Percentiles rank a stretch among this genome's conserved stretches.
These are phyloP conservation scores for Actenoides hombroni DNA, from an alignment of 2,113 vertebrate species.

Conservation along the genomic window DNA sequence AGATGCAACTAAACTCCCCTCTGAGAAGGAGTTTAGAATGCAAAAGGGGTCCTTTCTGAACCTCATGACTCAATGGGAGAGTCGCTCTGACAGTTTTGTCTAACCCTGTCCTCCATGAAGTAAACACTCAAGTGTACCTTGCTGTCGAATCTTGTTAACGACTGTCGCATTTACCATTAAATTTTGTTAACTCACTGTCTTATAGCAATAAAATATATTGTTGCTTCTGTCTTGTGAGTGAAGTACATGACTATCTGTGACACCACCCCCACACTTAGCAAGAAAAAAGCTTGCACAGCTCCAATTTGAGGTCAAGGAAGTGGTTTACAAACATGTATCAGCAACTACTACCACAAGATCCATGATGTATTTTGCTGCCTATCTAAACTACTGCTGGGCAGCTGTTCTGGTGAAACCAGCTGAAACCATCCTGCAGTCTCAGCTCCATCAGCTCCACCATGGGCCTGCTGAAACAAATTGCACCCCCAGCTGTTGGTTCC, in stretches of 20 bases:
- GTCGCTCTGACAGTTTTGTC: not conserved
- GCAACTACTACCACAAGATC: not conserved
- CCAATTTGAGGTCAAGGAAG: not conserved
- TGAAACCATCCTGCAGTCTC: not conserved
- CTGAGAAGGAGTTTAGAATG: no score
- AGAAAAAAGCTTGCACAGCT: not conserved
- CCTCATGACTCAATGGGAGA: not conserved
- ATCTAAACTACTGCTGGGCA: not conserved
- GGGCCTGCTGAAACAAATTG: not conserved
- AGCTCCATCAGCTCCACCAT: not conserved
- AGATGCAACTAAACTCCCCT: not conserved
- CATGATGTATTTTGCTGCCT: not conserved
- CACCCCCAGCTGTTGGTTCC: not conserved
- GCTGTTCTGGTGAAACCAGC: not conserved
- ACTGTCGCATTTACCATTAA: not conserved
- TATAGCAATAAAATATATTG: not conserved
- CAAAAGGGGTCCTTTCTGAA: not conserved
- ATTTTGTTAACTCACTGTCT: not conserved
- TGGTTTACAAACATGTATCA: not conserved
- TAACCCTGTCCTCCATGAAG: not conserved
- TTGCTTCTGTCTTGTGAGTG: not conserved
- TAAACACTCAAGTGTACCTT: not conserved
- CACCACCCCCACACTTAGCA: not conserved
- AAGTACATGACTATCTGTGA: not conserved
- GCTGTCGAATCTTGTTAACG: not conserved